Evolutionary conservation across 2,888 invertebrate genomes (phyloP).

Genomic region (Subacronicta megacephala): DNA sequence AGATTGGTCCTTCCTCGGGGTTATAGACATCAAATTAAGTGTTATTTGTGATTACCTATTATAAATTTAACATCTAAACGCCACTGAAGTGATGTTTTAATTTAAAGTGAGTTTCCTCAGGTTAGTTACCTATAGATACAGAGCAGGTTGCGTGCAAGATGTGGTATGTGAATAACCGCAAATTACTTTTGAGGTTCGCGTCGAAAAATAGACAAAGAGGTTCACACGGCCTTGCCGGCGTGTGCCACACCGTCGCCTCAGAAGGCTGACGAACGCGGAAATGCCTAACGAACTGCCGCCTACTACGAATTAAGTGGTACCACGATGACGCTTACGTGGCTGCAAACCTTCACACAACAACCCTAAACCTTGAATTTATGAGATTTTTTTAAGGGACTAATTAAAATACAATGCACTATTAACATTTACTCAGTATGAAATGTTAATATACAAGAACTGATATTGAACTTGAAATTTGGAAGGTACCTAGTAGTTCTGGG

Average conservation of each 20-base stretch:
- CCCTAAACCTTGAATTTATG: constrained; percentile 49
- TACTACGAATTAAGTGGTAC: constrained; percentile 78
- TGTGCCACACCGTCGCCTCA: constrained; percentile 74
- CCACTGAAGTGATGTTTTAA: constrained; percentile 1
- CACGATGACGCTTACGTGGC: constrained; percentile 56
- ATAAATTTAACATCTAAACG: too few relatives aligned
- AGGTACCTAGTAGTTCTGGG: too few relatives aligned
- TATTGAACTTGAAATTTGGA: background rate
- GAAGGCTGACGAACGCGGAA: constrained; percentile 81
- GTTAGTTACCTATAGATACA: constrained; percentile 39
- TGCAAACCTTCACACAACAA: constrained; percentile 44
- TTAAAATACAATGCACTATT: constrained; percentile 20
- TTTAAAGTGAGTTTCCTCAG: constrained; percentile 18
- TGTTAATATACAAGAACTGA: too few relatives aligned
- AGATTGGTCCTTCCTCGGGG: background rate
- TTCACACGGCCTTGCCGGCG: constrained; percentile 84
- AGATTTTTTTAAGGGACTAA: constrained; percentile 14
- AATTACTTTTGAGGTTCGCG: constrained; percentile 56
- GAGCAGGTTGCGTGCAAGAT: constrained; percentile 33
- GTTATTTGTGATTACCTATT: too few relatives aligned
- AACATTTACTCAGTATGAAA: too few relatives aligned
- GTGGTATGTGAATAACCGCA: constrained; percentile 57
- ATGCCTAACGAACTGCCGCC: constrained; percentile 80
- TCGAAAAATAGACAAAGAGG: constrained; percentile 84
- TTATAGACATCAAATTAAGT: too few relatives aligned